These are phyloP conservation scores for Ormia ochracea DNA, from an alignment of 2,888 invertebrate genomes.

Conservation along the genomic window DNA sequence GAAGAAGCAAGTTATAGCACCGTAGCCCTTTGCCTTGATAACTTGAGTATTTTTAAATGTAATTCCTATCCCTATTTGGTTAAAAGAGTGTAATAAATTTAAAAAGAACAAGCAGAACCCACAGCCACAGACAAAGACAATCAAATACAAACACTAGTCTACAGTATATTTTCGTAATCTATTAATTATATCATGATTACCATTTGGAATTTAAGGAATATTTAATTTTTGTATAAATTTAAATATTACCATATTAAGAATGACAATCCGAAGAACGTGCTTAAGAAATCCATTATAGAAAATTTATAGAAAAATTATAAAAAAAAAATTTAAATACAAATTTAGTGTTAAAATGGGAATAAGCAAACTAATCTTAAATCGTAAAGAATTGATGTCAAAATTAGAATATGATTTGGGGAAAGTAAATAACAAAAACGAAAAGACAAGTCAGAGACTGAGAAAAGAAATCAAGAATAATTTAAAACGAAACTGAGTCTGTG, in stretches of 20 bases:
- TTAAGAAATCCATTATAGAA: neutral
- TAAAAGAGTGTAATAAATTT: no score
- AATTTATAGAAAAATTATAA: neutral
- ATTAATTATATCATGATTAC: no score
- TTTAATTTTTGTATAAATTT: no score
- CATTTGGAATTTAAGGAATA: no score
- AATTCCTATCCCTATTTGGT: no score
- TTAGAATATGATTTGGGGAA: slow-evolving; percentile 19
- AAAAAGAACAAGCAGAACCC: no score
- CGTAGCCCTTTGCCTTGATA: no score
- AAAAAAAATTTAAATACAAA: neutral
- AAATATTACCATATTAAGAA: neutral
- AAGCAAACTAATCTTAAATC: neutral
- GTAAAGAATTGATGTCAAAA: slow-evolving; percentile 38
- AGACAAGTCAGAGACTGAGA: neutral
- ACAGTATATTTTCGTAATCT: no score
- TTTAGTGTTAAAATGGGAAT: neutral
- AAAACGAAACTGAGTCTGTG: neutral
- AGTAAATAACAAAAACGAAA: neutral
- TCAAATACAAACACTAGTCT: no score
- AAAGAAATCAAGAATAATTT: neutral
- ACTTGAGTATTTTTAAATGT: no score
- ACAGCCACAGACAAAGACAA: no score
- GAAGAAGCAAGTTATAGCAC: no score
- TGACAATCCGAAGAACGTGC: neutral